Evolutionary conservation across 2,797 vertebrate species (phyloP).

Genomic region (Prionace glauca): DNA sequence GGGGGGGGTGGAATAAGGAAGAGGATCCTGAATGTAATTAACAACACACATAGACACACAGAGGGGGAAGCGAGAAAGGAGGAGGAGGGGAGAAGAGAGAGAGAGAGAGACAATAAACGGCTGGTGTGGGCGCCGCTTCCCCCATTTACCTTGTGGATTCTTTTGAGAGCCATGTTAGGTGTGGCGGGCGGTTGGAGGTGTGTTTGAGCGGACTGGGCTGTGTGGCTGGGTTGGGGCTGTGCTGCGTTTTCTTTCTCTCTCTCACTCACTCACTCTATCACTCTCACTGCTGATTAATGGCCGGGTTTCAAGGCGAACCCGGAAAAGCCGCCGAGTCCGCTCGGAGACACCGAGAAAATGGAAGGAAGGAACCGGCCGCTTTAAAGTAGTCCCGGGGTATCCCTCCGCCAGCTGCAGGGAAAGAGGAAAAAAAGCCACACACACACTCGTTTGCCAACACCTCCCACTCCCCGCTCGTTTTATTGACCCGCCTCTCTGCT

Average conservation of each 20-base stretch:
- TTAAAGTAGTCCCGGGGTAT: slow-evolving; percentile 12
- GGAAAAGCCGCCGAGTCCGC: slow-evolving; percentile 27
- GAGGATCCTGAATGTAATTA: neutral
- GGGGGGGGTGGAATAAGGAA: no score
- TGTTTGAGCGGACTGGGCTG: neutral
- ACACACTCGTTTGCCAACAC: neutral
- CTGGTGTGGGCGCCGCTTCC: neutral
- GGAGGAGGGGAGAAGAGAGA: no score
- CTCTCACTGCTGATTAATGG: neutral
- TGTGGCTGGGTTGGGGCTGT: neutral
- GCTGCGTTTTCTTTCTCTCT: neutral
- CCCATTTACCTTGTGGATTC: slow-evolving; percentile 87
- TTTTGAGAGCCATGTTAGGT: slow-evolving; percentile 83
- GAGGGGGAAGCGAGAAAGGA: no score
- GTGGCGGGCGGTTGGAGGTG: slow-evolving; percentile 54
- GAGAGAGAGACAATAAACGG: neutral
- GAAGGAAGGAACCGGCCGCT: slow-evolving; percentile 28
- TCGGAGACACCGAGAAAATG: slow-evolving; percentile 25
- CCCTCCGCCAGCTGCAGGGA: neutral
- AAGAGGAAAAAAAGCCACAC: neutral
- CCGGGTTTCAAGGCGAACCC: slow-evolving; percentile 28
- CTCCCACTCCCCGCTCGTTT: neutral
- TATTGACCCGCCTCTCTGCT: neutral
- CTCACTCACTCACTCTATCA: neutral
- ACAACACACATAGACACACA: neutral